Conservation (phyloP, 2,113 vertebrate species). For the Mystacornis crossleyi region DNA sequence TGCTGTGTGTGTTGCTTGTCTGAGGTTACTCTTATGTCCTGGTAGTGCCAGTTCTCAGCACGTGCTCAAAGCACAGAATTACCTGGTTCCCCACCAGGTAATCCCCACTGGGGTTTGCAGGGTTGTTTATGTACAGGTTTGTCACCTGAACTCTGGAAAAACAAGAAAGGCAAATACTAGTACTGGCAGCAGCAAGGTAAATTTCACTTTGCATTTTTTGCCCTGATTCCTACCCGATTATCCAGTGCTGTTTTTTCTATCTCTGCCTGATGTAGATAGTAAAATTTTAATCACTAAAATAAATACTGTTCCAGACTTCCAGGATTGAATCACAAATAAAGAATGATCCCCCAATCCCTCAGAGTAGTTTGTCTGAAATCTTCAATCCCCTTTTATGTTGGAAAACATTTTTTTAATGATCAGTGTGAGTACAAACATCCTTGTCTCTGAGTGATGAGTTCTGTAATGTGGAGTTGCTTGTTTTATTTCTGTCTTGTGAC, state of each 20-base stretch:
- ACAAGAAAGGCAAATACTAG: not conserved
- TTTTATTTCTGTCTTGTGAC: not conserved
- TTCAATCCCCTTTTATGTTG: not conserved
- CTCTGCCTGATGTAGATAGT: not conserved
- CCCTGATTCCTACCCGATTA: not conserved
- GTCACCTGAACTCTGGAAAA: not conserved
- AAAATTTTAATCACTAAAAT: not conserved
- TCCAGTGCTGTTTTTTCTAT: not conserved
- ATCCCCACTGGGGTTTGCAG: not conserved
- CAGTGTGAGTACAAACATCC: not conserved
- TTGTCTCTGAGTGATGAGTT: not conserved
- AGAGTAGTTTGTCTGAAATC: not conserved
- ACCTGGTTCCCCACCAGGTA: not conserved
- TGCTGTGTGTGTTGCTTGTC: not conserved
- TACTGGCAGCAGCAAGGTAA: not conserved
- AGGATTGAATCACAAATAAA: not conserved
- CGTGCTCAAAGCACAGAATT: fast-evolving
- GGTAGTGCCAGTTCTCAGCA: not conserved
- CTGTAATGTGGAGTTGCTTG: not conserved
- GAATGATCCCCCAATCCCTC: not conserved
- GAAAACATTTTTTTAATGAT: not conserved
- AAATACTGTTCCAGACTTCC: not conserved
- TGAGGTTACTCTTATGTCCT: no score
- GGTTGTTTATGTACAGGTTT: not conserved
- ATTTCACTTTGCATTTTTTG: not conserved